Evolutionary conservation across 1,140 invertebrate genomes (phyloP).

Genomic region (Cyphomyrmex costatus): DNA sequence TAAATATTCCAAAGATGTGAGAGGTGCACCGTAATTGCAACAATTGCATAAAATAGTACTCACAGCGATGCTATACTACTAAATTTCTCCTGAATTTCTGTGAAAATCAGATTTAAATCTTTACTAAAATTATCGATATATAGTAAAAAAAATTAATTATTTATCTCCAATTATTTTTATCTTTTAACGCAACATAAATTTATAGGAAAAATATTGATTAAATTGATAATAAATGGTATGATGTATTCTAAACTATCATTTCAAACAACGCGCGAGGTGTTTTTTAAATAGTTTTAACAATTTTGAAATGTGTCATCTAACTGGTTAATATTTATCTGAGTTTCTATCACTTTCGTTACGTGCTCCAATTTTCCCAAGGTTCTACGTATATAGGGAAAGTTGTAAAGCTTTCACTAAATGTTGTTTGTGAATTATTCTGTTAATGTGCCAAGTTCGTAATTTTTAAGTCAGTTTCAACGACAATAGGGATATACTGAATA

Average conservation of each 20-base stretch:
- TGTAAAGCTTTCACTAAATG: conserved; percentile 75
- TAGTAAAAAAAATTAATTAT: not conserved
- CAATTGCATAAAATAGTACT: conserved; percentile 67
- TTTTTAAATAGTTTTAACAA: conserved; percentile 10
- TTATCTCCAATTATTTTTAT: not conserved
- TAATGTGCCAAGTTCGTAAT: conserved; percentile 49
- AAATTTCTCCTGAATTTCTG: conserved; percentile 72
- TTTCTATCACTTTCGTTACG: conserved; percentile 72
- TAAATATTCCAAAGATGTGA: conserved; percentile 37
- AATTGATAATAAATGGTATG: not conserved
- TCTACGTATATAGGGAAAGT: conserved; percentile 74
- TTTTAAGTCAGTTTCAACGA: conserved; percentile 35
- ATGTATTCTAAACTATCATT: not conserved
- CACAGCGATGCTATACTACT: conserved; percentile 80
- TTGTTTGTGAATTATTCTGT: conserved; percentile 51
- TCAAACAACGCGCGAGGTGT: not conserved
- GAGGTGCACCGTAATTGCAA: conserved; percentile 1
- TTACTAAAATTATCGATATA: not conserved
- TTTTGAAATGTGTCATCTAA: not conserved
- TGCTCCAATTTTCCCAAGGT: conserved; percentile 70
- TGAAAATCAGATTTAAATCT: conserved; percentile 59
- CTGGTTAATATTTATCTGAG: conserved; percentile 52
- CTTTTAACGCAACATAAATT: not conserved
- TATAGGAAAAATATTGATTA: not conserved
- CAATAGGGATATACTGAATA: not conserved